Evolutionary conservation across 2,113 vertebrate species (phyloP).

Genomic region (Trematomus loennbergii): DNA sequence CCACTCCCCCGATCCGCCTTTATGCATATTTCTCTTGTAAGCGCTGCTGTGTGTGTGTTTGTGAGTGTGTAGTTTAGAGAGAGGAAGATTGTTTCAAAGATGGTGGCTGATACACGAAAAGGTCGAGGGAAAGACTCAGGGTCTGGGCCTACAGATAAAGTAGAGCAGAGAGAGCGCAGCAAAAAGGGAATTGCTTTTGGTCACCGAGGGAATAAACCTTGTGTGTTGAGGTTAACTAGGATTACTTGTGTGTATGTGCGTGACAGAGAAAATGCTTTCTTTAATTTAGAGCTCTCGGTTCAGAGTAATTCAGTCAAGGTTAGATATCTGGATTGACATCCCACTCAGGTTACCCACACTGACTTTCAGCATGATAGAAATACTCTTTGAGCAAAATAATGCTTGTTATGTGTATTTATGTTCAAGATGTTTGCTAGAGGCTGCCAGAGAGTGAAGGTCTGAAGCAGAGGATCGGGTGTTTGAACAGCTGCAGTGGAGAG

Average conservation of each 20-base stretch:
- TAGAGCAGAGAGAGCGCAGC: constrained; percentile 22
- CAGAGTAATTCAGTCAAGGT: constrained; percentile 31
- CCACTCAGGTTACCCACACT: constrained; percentile 27
- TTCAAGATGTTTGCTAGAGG: constrained; percentile 16
- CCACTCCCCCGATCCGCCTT: neutral
- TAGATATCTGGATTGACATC: constrained; percentile 19
- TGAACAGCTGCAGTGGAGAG: constrained; percentile 52
- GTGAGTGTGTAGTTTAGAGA: constrained; percentile 2
- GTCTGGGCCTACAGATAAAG: constrained; percentile 57
- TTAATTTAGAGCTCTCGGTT: constrained; percentile 34
- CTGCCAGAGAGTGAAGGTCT: neutral
- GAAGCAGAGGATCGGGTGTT: constrained; percentile 23
- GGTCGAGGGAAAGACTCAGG: constrained; percentile 38
- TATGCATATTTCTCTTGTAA: constrained; percentile 47
- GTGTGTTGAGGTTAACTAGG: constrained; percentile 47
- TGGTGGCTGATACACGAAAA: constrained; percentile 27
- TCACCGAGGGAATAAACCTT: constrained; percentile 49
- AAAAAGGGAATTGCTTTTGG: constrained; percentile 55
- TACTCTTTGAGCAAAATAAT: neutral
- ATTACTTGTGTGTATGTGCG: constrained; percentile 30
- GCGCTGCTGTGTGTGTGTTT: constrained; percentile 12
- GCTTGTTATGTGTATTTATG: neutral
- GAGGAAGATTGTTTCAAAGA: constrained; percentile 27
- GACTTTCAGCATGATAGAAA: neutral
- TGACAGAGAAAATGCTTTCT: constrained; percentile 43